phyloP scores from a whole-genome alignment of 2,113 vertebrate species.

The Tragelaphus scriptus region DNA sequence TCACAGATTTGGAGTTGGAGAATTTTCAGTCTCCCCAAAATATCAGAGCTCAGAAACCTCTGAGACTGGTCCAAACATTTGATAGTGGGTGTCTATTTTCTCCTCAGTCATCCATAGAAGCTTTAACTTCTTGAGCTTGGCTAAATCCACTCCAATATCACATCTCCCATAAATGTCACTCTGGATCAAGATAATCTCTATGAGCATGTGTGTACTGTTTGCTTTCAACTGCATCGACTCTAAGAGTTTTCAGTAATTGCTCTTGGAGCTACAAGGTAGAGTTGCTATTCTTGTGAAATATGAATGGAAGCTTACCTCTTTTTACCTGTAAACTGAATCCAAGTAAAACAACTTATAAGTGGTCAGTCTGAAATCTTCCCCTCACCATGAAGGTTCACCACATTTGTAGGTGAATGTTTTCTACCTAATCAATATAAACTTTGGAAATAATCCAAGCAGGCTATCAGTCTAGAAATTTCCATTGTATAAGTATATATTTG shows the following conservation, averaged over 20 bases:
- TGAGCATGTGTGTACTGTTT: background rate
- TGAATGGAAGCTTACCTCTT: background rate
- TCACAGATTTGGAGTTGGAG: background rate
- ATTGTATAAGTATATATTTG: background rate
- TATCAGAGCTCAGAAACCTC: background rate
- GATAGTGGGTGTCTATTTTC: background rate
- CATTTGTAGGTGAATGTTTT: background rate
- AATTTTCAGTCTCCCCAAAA: background rate
- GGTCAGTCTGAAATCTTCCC: background rate
- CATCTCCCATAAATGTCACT: background rate
- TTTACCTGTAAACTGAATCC: background rate
- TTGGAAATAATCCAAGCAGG: background rate
- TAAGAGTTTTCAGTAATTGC: background rate
- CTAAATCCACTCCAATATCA: background rate
- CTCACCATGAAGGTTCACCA: background rate
- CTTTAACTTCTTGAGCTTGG: background rate
- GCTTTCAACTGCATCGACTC: background rate
- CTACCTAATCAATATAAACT: conserved; percentile 2
- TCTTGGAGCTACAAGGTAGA: background rate
- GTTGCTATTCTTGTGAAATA: background rate
- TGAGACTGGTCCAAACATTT: background rate
- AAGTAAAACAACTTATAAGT: background rate
- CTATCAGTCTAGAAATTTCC: background rate
- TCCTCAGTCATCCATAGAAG: background rate
- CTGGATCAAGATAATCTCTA: background rate